Evolutionary conservation across 2,797 vertebrate genomes (phyloP), one percentile per base, ranked within the genome.

Genomic region (Lagodon rhomboides): DNA sequence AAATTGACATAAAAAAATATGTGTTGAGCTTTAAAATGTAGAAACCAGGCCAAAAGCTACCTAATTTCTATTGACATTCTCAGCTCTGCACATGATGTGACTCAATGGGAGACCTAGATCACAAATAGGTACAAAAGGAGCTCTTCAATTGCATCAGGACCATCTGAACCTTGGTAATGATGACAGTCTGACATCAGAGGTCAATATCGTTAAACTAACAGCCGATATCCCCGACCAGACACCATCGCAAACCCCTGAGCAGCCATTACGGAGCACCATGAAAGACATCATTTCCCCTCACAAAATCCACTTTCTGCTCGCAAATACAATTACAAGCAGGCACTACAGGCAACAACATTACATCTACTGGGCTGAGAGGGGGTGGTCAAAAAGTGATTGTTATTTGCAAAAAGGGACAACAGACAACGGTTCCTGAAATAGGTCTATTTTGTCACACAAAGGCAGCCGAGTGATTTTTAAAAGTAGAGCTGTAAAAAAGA

Each of bases 231-330:
- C 27, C 3, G 8, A 76, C 79, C 87, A 90, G 84, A 85, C 79
- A 83, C 76, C 72, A 68, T 80, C 64, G 73, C 50, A 85, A 90
- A 81, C 50, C 87, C 58, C 84, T 58, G 10, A 77, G 46, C 38
- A 66, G 76, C 73, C 81, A 85, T 91, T 89, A 92, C 3, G 54
- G 43, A 72, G 73, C 77, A 91, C 83, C 69, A 74, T 18, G 55
- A 13, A 50, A 68, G 60, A 75, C 88, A 88, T 92, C 72, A 93
- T 94, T 95, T 94, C 92, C 92, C 79, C 56, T 1, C 38, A 38
- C 72, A 88, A 81, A 90, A 94, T 91, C 87, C 86, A 90, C 78
- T 93, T 93, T 90, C 79, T 72, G 16, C 58, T 16, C 8, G 18
- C 66, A 90, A 91, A 93, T 71, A 41, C 41, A 46, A 93, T 94